Evolutionary conservation across 2,888 invertebrate species (phyloP).

Genomic region (Orthosia gracilis): DNA sequence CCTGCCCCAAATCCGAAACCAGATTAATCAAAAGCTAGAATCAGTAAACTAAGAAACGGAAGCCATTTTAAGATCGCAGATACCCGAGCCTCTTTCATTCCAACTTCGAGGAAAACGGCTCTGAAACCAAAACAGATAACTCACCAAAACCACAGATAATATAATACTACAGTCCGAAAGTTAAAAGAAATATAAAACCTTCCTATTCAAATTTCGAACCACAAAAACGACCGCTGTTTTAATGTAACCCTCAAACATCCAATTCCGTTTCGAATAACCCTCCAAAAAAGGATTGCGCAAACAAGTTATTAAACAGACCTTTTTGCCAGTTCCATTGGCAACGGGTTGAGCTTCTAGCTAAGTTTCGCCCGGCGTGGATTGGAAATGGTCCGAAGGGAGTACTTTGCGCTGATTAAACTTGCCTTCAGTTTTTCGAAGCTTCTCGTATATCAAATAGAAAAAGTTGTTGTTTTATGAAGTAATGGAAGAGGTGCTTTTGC

Average conservation of each 20-base stretch:
- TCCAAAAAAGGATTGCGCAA: slow-evolving; percentile 54
- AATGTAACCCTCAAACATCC: slow-evolving; percentile 56
- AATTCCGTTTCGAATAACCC: slow-evolving; percentile 51
- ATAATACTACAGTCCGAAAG: not conserved
- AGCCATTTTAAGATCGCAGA: not conserved
- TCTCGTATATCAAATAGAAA: slow-evolving; percentile 58
- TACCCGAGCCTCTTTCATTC: slow-evolving; percentile 11
- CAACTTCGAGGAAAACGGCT: not conserved
- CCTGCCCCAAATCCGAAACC: not conserved
- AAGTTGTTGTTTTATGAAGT: slow-evolving; percentile 47
- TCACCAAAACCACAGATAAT: not conserved
- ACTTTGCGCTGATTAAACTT: slow-evolving; percentile 66
- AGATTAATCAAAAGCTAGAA: slow-evolving; percentile 14
- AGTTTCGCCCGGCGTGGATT: slow-evolving; percentile 50
- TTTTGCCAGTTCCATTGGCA: slow-evolving; percentile 55
- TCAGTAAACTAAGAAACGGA: not conserved
- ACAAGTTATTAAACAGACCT: slow-evolving; percentile 63
- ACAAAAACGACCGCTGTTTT: slow-evolving; percentile 43
- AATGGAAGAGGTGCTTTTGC: slow-evolving; percentile 14
- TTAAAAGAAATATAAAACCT: slow-evolving; percentile 38
- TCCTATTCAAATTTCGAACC: slow-evolving; percentile 28
- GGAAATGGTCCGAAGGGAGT: slow-evolving; percentile 55
- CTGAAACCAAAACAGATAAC: slow-evolving; percentile 25
- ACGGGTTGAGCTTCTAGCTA: slow-evolving; percentile 58
- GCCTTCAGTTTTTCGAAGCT: slow-evolving; percentile 51